A percentile compares a stretch with the other conserved stretches of the same genome.
phyloP scores from a whole-genome alignment of 1,140 invertebrate species.

The Drosophila sproati region DNA sequence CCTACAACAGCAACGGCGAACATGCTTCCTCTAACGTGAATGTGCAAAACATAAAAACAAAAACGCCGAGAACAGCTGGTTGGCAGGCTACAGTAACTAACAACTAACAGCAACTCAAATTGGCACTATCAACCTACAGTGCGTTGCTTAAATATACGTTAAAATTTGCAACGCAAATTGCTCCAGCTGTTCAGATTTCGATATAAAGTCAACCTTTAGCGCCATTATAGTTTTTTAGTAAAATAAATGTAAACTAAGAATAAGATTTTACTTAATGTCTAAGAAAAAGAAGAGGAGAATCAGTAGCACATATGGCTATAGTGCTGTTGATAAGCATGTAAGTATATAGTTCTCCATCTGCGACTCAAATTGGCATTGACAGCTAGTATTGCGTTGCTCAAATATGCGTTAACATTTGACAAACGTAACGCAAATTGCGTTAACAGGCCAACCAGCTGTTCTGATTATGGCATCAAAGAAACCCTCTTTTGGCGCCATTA shows the following conservation, averaged over 20 bases:
- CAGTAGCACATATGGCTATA: too few species aligned
- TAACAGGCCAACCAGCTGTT: conserved; percentile 17
- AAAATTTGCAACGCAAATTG: neutral
- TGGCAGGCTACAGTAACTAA: neutral
- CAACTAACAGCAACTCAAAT: conserved; percentile 19
- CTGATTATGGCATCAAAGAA: too few species aligned
- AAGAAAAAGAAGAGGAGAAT: too few species aligned
- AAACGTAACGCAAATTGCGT: neutral
- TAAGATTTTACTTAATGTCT: too few species aligned
- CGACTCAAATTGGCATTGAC: conserved; percentile 1
- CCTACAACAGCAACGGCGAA: conserved; percentile 25
- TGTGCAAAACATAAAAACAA: conserved; percentile 22
- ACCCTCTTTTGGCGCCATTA: neutral
- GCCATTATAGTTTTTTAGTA: neutral
- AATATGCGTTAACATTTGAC: conserved; percentile 11
- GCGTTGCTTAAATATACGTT: neutral
- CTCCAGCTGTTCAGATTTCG: conserved; percentile 19
- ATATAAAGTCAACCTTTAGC: neutral
- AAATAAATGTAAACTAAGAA: too few species aligned
- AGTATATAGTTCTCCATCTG: neutral
- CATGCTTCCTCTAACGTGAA: conserved; percentile 18
- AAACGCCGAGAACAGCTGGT: conserved; percentile 30
- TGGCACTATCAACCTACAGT: neutral
- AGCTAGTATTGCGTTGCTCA: neutral
- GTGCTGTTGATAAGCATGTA: too few species aligned